Percentiles rank a stretch among this genome's conserved stretches.
Conservation (phyloP, 1,140 invertebrate genomes). For the Calephelis virginiensis region DNA sequence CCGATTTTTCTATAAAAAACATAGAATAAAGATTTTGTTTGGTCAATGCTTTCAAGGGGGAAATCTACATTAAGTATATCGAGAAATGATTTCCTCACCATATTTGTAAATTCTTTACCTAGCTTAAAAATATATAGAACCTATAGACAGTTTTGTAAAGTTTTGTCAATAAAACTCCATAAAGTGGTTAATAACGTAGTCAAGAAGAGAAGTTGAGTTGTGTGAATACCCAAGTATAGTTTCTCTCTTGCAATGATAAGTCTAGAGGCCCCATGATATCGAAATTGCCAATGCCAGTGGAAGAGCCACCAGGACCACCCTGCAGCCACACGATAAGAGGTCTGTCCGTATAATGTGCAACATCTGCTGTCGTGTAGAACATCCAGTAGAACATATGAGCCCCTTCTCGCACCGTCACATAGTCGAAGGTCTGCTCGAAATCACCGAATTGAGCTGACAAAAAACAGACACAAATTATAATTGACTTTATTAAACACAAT, state of each 20-base stretch:
- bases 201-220: too few species aligned
- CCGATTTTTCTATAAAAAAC: too few species aligned
- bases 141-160: too few species aligned
- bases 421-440: conserved; percentile 61
- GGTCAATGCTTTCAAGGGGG: too few species aligned
- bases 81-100: too few species aligned
- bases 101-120: too few species aligned
- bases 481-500: too few species aligned
- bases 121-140: too few species aligned
- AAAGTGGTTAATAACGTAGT: too few species aligned
- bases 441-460: conserved; percentile 59
- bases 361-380: conserved; percentile 83
- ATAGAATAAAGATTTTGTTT: too few species aligned
- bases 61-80: too few species aligned
- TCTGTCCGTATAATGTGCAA: conserved; percentile 79
- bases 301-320: conserved; percentile 87
- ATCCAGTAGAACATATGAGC: conserved; percentile 93
- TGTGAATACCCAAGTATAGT: conserved; percentile 84
- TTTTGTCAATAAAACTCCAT: too few species aligned
- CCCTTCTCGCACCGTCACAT: conserved; percentile 81
- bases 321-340: conserved; percentile 90
- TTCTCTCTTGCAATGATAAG: conserved; percentile 81
- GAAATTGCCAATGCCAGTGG: conserved; percentile 89
- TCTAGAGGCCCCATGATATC: conserved; percentile 87
- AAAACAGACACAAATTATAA: not conserved